Base-by-base conservation (phyloP, 2,113 vertebrate genomes). In the Asarcornis scutulata region DNA sequence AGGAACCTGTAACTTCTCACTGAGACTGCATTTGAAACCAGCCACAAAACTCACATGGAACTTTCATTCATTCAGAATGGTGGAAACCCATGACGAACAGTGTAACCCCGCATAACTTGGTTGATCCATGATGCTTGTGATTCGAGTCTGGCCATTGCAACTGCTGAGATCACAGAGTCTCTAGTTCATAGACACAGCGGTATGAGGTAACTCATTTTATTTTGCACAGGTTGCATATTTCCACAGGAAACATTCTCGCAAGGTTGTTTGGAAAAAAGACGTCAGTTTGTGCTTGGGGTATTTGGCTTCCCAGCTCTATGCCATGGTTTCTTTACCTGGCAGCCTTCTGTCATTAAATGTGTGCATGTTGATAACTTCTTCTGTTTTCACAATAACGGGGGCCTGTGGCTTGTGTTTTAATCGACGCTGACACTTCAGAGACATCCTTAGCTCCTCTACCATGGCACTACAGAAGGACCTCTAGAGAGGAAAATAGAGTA, bases 361-460 rank as follows among this genome's bases (percentile, higher is more conserved):
- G 98, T 99, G 99, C 99, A 99, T 99, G 99, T 99, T 99, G 98
- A 99, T 99, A 95, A 99, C 99, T 97, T 99, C 99, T 98, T 99
- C 99, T 80, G 99, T 99, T 98, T 99, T 99, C 98, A 99, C 99
- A 98, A 99, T 99, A 95, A 99, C 99, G 2, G 99, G 98, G 23
- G 99, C 98, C 97, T 99, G 99, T 91, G 99, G 99, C 98, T 99
- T 99, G 97, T 99, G 99, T 99, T 99, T 99, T 97, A 99, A 98
- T 85, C 99, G 98, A 62, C 99, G 99, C 92, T 99, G 99, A 98
- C 99, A 99, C 98, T 99, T 99, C 97, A 99, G 98, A 95, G 99
- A 99, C 97, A 99, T 98, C 92, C 99, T 98, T 96, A 99, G 97
- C 95, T 99, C 99, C 96, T 99, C 99, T 96, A 99, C 98, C 99